Conservation (phyloP, 2,797 vertebrate species). For the Potorous gilbertii region DNA sequence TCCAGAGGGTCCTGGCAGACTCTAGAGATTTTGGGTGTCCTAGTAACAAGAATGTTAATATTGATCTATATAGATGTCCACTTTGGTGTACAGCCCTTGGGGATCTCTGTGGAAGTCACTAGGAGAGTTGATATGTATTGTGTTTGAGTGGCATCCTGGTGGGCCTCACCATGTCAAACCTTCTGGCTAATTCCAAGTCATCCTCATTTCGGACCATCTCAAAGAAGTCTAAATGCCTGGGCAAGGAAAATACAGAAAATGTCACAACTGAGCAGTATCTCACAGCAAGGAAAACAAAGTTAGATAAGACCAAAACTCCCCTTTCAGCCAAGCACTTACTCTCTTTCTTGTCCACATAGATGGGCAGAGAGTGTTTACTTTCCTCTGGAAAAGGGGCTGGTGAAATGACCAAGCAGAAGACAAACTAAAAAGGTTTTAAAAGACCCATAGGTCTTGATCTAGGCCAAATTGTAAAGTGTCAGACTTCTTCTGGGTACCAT, state of each 20-base stretch:
- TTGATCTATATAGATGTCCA: background rate
- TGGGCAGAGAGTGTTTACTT: background rate
- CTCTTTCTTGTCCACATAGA: background rate
- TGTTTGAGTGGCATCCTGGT: rapidly evolving
- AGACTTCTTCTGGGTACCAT: background rate
- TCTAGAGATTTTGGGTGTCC: background rate
- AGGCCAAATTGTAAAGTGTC: background rate
- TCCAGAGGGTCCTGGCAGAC: background rate
- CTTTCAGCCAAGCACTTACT: background rate
- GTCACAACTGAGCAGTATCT: background rate
- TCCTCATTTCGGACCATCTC: conserved; percentile 99
- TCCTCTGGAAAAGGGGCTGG: background rate
- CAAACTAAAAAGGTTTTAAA: background rate
- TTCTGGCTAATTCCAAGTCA: conserved; percentile 94
- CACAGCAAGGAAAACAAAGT: background rate
- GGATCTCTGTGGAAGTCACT: background rate
- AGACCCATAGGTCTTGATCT: background rate
- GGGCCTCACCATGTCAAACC: conserved; percentile 92
- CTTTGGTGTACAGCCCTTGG: background rate
- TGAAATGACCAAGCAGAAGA: background rate
- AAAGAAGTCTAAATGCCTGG: conserved; percentile 98
- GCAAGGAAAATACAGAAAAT: conserved; percentile 16
- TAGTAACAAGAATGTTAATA: background rate
- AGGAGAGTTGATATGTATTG: background rate
- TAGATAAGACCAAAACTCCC: background rate